Evolutionary conservation across 2,888 invertebrate genomes (phyloP), one percentile per base, ranked within the genome.

Genomic region (Drosophila leonis): DNA sequence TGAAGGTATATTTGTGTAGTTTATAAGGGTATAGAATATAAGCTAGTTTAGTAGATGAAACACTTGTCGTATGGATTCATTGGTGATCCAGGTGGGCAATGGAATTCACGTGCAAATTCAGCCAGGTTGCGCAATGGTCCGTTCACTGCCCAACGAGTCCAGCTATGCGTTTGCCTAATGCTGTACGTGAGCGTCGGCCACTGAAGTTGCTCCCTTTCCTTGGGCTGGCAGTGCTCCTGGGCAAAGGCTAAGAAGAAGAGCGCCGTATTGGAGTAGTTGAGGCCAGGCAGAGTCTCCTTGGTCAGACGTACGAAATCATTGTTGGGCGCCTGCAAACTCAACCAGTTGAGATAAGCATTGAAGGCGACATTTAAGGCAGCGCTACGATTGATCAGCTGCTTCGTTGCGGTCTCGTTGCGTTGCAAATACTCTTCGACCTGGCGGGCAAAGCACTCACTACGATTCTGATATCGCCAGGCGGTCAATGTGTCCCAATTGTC

Each of bases 1-100:
- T 31, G 6, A n/a, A 48, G 29, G 48, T 31, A 29, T 31, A 18
- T 48, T 48, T 46, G 7, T 31, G n/a, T 29, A 15, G 3, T 8
- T 52, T 13, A 7, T 54, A 18, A 18, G n/a, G 6, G n/a, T 9
- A 8, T 1, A 37, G 13, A 10, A 24, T 13, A 6, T 52, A 27
- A 12, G 20, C 37, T 39, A 12, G 10, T 12, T 56, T 57, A 92
- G 80, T 91, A 92, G 74, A 89, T 92, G 20, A 71, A 52, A 69
- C 92, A 92, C 67, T 92, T 92, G 62, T 90, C 84, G 1, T 80
- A 86, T 0, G 88, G 86, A 83, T 92, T 91, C 92, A 92, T 92
- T 35, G 89, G 82, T 8, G 86, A 78, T 1, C 92, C 92, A 0
- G 83, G 67, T 1, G 80, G 59, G 44, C 92, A 92, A n/a, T 75